A percentile compares a stretch with the other conserved stretches of the same genome.
phyloP scores from a whole-genome alignment of 2,888 invertebrate genomes.

The Timema podura region DNA sequence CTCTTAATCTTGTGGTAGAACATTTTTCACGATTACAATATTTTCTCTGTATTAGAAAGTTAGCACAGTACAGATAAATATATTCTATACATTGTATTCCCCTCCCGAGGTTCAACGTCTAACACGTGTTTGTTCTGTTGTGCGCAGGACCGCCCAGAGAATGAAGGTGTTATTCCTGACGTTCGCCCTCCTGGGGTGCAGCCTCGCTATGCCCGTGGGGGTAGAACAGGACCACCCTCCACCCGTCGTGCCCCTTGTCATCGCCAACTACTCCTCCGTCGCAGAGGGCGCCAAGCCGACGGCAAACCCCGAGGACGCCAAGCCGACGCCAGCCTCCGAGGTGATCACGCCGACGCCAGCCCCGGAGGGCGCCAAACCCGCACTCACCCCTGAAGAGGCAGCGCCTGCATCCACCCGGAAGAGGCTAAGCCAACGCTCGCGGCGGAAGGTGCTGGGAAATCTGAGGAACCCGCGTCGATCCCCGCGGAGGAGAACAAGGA shows the following conservation, averaged over 20 bases:
- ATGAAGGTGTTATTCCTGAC: constrained; percentile 61
- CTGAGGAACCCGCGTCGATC: constrained; percentile 23
- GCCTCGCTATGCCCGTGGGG: constrained; percentile 55
- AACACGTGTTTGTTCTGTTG: too few species aligned
- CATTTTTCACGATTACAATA: too few species aligned
- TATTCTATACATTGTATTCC: too few species aligned
- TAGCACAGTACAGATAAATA: too few species aligned
- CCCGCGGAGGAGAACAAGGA: constrained; percentile 21
- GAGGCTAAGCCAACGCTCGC: constrained; percentile 15
- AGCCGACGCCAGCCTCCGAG: constrained; percentile 34
- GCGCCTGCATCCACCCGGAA: constrained; percentile 21
- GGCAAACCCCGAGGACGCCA: constrained; percentile 21
- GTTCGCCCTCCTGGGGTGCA: constrained; percentile 52
- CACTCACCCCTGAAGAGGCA: constrained; percentile 28
- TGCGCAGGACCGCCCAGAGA: constrained; percentile 40
- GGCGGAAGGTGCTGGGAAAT: constrained; percentile 8
- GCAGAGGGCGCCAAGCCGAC: constrained; percentile 32
- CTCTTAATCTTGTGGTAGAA: too few species aligned
- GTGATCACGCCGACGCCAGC: constrained; percentile 40
- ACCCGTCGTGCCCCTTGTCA: constrained; percentile 42
- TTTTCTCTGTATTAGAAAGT: too few species aligned
- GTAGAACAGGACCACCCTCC: constrained; percentile 32
- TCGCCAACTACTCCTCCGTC: constrained; percentile 45
- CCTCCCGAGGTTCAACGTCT: too few species aligned
- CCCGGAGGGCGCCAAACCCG: constrained; percentile 28